Conservation (phyloP, 2,888 invertebrate genomes). For the Brenthis daphne region DNA sequence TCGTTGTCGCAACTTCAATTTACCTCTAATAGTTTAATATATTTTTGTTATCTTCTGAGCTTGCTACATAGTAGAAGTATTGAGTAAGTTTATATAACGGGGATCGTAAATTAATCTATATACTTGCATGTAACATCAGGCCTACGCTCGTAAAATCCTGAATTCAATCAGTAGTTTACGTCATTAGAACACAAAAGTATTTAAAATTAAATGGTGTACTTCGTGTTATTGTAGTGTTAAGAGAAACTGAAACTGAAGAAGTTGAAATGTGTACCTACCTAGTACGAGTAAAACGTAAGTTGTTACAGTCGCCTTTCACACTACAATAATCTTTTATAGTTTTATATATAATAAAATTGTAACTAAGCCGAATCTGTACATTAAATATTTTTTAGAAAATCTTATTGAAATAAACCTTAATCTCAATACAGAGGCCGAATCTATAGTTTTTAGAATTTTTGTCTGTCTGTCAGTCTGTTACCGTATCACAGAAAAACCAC, state of each 20-base stretch:
- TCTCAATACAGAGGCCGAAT: no score
- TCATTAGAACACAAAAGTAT: slow-evolving; percentile 53
- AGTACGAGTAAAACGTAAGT: neutral
- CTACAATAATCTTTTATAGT: neutral
- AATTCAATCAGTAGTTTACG: slow-evolving; percentile 58
- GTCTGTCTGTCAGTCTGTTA: no score
- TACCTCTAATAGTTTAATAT: slow-evolving; percentile 34
- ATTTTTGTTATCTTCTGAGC: slow-evolving; percentile 32
- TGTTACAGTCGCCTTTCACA: neutral
- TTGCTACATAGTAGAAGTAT: slow-evolving; percentile 32
- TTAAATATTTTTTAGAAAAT: no score
- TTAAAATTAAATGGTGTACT: slow-evolving; percentile 46
- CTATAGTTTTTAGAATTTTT: no score
- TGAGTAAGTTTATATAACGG: slow-evolving; percentile 35
- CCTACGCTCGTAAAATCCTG: slow-evolving; percentile 52
- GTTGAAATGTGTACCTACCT: neutral
- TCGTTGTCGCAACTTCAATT: slow-evolving; percentile 36
- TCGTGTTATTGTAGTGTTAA: slow-evolving; percentile 16
- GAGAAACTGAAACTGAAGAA: neutral
- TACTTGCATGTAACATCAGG: slow-evolving; percentile 42
- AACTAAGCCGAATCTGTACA: no score
- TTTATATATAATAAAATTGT: no score
- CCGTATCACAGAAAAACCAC: no score
- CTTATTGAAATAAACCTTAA: no score
- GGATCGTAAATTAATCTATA: slow-evolving; percentile 50